Base-by-base conservation (phyloP, 2,113 vertebrate genomes). In the Athene cunicularia region DNA sequence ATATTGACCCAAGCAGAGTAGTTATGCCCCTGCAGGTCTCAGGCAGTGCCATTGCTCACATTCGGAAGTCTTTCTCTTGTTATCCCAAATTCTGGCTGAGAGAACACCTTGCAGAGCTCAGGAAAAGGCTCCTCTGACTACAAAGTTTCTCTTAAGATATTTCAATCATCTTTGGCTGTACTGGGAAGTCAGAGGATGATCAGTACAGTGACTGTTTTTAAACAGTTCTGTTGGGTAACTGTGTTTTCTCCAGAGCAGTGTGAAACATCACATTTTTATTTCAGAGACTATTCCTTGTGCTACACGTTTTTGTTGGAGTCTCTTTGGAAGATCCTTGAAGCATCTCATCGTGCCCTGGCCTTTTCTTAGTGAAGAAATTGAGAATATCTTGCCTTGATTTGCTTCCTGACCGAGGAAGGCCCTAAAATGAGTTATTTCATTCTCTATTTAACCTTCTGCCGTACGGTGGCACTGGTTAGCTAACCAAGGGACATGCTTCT, bases 391-490 rank as follows among this genome's bases (percentile, higher is more conserved):
- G 39, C 6, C 26, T 7, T 10, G 2, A 3, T 37, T 59, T 56
- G 7, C 53, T 10, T 26, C 33, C 5, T 27, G 16, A 4, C 45
- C 27, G 59, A 43, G 17, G 5, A 23, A 79, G 45, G 14, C 14
- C 13, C 30, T 19, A 2, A 67, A 39, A 2, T 2, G 33, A 8
- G 6, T 10, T 24, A 17, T 50, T 91, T 62, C 0, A 2, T 11
- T 21, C 4, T n/a, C 19, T 71, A 7, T 62, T 75, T 56, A 12
- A 6, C 2, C 27, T 74, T 47, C 20, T 52, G 67, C 96, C 97
- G 14, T 50, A 8, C 13, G 96, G 37, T 91, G 97, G 96, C 96
- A 81, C 32, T 77, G 77, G 59, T 70, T 83, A 89, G 93, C 96
- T 67, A 84, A 30, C 59, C 84, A 58, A 43, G 33, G 32, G 11